Percentiles rank a stretch among this genome's conserved stretches.
Evolutionary conservation across 2,888 invertebrate genomes (phyloP).

Genomic region (Orthosia gracilis): DNA sequence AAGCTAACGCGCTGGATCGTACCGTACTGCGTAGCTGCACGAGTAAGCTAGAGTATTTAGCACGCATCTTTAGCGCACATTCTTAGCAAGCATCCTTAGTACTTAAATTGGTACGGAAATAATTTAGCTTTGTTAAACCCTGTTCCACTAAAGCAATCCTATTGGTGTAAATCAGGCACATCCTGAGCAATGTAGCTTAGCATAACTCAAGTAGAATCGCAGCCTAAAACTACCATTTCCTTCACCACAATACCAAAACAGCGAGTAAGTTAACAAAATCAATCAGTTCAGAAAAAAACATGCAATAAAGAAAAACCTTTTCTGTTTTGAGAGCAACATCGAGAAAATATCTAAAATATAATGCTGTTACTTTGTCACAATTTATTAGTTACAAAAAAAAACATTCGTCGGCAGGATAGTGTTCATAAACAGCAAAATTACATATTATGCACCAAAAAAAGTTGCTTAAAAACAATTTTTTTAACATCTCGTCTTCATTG

Average conservation of each 20-base stretch:
- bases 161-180: slow-evolving; percentile 3
- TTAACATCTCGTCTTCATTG: slow-evolving; percentile 20
- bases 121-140: slow-evolving; percentile 1
- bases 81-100: slow-evolving; percentile 9
- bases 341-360: slow-evolving; percentile 13
- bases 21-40: slow-evolving; percentile 14
- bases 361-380: slow-evolving; percentile 2
- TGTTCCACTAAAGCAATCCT: slow-evolving; percentile 10
- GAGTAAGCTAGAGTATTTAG: slow-evolving; percentile 16
- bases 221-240: too few relatives aligned
- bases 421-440: slow-evolving; percentile 21
- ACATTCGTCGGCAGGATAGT: slow-evolving; percentile 15
- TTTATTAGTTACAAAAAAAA: slow-evolving; percentile 12
- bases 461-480: slow-evolving; percentile 11
- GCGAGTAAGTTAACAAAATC: slow-evolving; percentile 4
- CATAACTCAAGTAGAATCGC: neutral
- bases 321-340: slow-evolving; percentile 11
- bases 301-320: slow-evolving; percentile 14
- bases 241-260: too few relatives aligned
- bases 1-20: slow-evolving; percentile 19
- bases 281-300: slow-evolving; percentile 1
- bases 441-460: slow-evolving; percentile 11
- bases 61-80: slow-evolving; percentile 8
- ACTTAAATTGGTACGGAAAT: slow-evolving; percentile 1
- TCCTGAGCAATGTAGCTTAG: slow-evolving; percentile 7